A percentile compares a stretch with the other conserved stretches of the same genome.
Conservation (phyloP, 2,888 invertebrate species). For the Leucophenga montana region DNA sequence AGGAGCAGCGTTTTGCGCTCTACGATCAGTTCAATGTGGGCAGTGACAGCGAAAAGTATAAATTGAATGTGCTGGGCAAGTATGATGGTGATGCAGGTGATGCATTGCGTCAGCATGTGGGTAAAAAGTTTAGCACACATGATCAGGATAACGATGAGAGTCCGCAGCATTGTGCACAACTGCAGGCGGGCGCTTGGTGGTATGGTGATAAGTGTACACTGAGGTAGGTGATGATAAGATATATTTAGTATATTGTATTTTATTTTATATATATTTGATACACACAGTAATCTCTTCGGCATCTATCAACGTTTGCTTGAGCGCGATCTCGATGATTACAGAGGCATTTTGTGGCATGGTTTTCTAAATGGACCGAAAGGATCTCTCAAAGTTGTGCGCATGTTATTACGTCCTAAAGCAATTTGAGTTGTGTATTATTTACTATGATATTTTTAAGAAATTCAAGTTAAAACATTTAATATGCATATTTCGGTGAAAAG, state of each 20-base stretch:
- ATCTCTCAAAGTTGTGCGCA: conserved; percentile 50
- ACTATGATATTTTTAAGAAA: no score
- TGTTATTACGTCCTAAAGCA: conserved; percentile 49
- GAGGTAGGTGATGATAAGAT: conserved; percentile 41
- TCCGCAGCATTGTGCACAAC: conserved; percentile 40
- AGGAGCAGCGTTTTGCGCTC: conserved; percentile 45
- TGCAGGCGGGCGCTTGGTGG: conserved; percentile 54
- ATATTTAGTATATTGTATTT: no score
- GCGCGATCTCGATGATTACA: conserved; percentile 50
- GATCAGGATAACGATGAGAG: conserved; percentile 49
- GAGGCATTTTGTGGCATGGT: conserved; percentile 55
- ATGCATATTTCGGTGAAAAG: not conserved
- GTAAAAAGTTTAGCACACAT: conserved; percentile 53
- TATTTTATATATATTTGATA: not conserved
- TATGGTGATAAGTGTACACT: conserved; percentile 46
- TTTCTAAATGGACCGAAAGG: conserved; percentile 57
- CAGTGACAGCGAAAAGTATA: conserved; percentile 51
- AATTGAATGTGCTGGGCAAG: conserved; percentile 48
- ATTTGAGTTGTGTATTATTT: not conserved
- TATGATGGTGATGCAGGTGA: conserved; percentile 51
- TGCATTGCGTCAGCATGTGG: conserved; percentile 47
- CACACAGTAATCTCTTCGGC: conserved; percentile 54
- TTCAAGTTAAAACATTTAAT: no score
- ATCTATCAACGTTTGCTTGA: conserved; percentile 49
- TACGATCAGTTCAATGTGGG: conserved; percentile 56